These are phyloP conservation scores for Limanda limanda DNA, from an alignment of 2,113 vertebrate genomes.

Conservation along the genomic window DNA sequence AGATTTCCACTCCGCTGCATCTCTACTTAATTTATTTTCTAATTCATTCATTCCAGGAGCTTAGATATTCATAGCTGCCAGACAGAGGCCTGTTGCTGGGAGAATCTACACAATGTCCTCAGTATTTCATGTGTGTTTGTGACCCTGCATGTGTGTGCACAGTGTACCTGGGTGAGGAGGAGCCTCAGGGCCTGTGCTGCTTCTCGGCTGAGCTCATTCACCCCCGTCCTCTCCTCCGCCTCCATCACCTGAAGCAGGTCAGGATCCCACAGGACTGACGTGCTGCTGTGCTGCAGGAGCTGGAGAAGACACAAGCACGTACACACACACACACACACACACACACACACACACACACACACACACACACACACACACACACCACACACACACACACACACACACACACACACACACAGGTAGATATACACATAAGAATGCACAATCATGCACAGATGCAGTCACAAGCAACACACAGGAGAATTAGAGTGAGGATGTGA, in stretches of 20 bases:
- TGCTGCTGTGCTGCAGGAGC: constrained; percentile 85
- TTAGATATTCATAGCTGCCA: background rate
- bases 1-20: background rate
- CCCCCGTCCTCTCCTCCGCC: constrained; percentile 77
- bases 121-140: constrained; percentile 48
- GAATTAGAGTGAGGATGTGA: background rate
- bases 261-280: constrained; percentile 77
- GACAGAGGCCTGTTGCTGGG: background rate
- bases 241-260: constrained; percentile 86
- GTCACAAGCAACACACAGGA: background rate
- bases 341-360: background rate
- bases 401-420: background rate
- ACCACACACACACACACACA: background rate
- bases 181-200: constrained; percentile 79
- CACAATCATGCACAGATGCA: background rate
- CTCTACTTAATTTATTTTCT: background rate
- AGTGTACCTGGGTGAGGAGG: constrained; percentile 88
- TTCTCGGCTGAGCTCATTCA: constrained; percentile 81
- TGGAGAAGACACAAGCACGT: constrained; percentile 65
- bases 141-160: background rate
- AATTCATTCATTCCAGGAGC: background rate
- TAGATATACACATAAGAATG: background rate
- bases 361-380: constrained; percentile 30
- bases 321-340: background rate
- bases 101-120: background rate